Base-by-base conservation (phyloP, 1,140 invertebrate species). In the Tetraneura akinire region DNA sequence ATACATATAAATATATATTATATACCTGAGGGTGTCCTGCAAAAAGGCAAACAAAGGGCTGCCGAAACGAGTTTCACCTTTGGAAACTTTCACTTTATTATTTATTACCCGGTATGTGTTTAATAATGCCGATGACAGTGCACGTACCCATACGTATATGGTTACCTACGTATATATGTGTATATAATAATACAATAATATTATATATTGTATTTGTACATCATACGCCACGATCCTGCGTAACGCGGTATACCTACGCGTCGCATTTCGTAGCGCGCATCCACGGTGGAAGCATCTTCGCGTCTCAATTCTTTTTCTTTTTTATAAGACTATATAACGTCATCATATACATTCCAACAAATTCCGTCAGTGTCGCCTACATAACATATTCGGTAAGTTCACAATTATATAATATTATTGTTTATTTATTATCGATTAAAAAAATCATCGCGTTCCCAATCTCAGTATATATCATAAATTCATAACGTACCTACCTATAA, bases 31-130 rank as follows among this genome's bases (percentile, higher is more conserved):
- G 73, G 73, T 76, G 73, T 76, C 53, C 32, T 9, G 66, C 42
- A 8, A 29, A 66, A 76, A 78, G 55, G 57, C 74, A 78, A 78
- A 78, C 74, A 78, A 78, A 78, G 74, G 74, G 74, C 37, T 26
- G 74, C 37, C 74, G 74, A 78, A 78, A 78, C 74, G 74, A 78
- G 74, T 78, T 78, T 78, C 74, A 78, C 74, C 74, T 78, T 78
- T 78, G 29, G 42, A 55, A 78, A 78, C 74, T 78, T 78, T 78
- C 74, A 78, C 74, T 62, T 78, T 62, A 62, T 78, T 62, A 78
- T 78, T 78, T 78, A 78, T 78, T 78, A 23, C 53, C 55, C 37
- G 14, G 3, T n/a, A n/a, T 10, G 10, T 1, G 68, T 49, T 32
- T 49, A 49, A 51, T 51, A 51, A 71, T 68, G 21, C 68, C 47